These are phyloP conservation scores for Orthonyx spaldingii DNA, from an alignment of 2,113 vertebrate genomes.

Conservation along the genomic window DNA sequence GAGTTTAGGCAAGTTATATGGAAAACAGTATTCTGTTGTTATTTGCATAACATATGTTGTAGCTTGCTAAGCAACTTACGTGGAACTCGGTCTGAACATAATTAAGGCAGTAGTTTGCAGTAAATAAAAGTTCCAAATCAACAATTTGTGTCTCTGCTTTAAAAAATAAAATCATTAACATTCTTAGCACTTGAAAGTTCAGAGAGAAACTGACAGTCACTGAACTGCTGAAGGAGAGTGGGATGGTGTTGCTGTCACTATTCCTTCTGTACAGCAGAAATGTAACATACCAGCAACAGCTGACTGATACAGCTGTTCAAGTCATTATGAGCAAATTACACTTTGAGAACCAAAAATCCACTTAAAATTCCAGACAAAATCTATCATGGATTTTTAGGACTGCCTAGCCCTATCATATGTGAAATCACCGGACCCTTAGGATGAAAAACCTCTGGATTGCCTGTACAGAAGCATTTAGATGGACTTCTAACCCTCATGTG, in stretches of 20 bases:
- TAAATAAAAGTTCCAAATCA: constrained; percentile 39
- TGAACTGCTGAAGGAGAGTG: neutral
- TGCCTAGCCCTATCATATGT: neutral
- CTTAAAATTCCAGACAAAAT: neutral
- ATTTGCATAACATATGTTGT: constrained; percentile 63
- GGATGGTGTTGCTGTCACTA: neutral
- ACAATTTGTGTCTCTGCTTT: neutral
- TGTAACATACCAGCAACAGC: neutral
- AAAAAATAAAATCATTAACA: constrained; percentile 3
- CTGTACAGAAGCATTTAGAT: neutral
- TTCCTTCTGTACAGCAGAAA: neutral
- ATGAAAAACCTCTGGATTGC: neutral
- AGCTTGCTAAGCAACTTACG: constrained; percentile 13
- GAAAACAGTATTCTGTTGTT: constrained; percentile 49
- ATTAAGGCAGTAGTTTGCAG: constrained; percentile 26
- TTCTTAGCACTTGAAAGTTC: neutral
- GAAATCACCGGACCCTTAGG: neutral
- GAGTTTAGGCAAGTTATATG: neutral
- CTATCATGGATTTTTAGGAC: neutral
- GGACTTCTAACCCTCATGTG: neutral
- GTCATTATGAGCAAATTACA: neutral
- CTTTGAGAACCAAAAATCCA: neutral
- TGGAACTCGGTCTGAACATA: constrained; percentile 14
- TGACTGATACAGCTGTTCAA: neutral
- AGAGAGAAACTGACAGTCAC: neutral